These are phyloP conservation scores for Euleptes europaea DNA, from an alignment of 2,113 vertebrate species.

Conservation along the genomic window DNA sequence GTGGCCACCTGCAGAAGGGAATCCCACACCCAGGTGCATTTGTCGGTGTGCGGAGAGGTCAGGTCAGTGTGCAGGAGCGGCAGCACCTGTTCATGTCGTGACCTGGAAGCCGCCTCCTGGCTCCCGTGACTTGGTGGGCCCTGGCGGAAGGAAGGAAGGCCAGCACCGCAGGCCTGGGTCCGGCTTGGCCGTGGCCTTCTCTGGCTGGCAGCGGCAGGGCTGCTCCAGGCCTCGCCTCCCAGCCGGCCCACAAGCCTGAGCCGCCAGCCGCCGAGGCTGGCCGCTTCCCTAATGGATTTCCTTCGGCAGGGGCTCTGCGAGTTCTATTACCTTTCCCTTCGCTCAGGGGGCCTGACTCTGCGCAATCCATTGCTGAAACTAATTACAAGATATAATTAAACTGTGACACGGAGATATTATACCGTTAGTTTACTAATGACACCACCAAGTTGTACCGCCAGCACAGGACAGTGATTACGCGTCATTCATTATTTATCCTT, in stretches of 20 bases:
- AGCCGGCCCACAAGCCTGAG: neutral
- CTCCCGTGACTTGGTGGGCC: neutral
- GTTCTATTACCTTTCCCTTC: conserved; percentile 86
- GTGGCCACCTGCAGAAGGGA: neutral
- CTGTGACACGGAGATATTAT: conserved; percentile 86
- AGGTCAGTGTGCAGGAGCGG: too few species aligned
- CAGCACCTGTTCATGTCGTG: neutral
- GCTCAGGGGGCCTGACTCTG: conserved; percentile 89
- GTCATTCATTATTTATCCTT: conserved; percentile 99
- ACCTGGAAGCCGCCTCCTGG: neutral
- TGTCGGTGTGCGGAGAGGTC: neutral
- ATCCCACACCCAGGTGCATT: neutral
- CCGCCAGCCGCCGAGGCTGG: conserved; percentile 71
- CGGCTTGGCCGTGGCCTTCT: fast-evolving
- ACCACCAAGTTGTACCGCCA: conserved; percentile 87
- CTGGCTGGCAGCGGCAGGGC: neutral
- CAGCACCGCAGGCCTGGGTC: neutral
- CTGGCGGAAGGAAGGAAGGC: too few species aligned
- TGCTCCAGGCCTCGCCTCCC: neutral
- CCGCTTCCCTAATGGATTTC: conserved; percentile 81
- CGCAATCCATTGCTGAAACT: conserved; percentile 96
- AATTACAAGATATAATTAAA: conserved; percentile 99
- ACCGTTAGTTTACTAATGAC: conserved; percentile 90
- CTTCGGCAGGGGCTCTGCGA: conserved; percentile 76
- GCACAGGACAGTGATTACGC: conserved; percentile 96